Base-by-base conservation (phyloP, 1,140 invertebrate genomes). In the Goniozus legneri region DNA sequence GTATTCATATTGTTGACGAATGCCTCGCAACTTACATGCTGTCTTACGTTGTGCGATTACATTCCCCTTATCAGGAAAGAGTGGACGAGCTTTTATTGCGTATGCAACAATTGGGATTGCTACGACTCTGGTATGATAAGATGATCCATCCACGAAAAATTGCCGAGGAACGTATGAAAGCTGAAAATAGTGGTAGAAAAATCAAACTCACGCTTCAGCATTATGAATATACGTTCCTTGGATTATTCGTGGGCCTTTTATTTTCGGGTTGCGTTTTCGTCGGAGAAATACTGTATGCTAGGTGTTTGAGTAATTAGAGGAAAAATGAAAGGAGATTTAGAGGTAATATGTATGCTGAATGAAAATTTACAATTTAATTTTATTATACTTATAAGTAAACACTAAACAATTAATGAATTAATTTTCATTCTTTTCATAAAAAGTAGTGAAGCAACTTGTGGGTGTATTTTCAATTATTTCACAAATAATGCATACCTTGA, bases 1-100 rank as follows among this genome's bases (percentile, higher is more conserved):
- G 53, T 15, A 6, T 69, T 3, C 53, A 65, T n/a, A 19, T 64
- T 7, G 54, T 69, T 0, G 40, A 64, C 1, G 64, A 69, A 21
- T 65, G 54, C 8, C 56, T 56, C 0, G 46, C 39, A 4, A 52
- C 37, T 15, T 64, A 56, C 19, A 33, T 35, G 0, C n/a, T 67
- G 3, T 50, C 66, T 0, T 69, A 67, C 24, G 27, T 65, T 3
- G 37, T 42, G 3, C 42, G 18, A 4, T 4, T 39, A 0, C 12
- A 49, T 7, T 56, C 59, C 0, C 62, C 64, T 0, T 67, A 62
- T 13, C 33, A 48, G 0, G 39, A 58, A 2, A 60, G 54, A 22
- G 47, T 69, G n/a, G 40, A 69, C 32, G 20, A 13, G 0, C 16
- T 69, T 1, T 3, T 68, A 0, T 18, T 56, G 3, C 48, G 52